Evolutionary conservation across 92 coral and sea anemone species (phyloP).

Genomic region (Nematostella vectensis): DNA sequence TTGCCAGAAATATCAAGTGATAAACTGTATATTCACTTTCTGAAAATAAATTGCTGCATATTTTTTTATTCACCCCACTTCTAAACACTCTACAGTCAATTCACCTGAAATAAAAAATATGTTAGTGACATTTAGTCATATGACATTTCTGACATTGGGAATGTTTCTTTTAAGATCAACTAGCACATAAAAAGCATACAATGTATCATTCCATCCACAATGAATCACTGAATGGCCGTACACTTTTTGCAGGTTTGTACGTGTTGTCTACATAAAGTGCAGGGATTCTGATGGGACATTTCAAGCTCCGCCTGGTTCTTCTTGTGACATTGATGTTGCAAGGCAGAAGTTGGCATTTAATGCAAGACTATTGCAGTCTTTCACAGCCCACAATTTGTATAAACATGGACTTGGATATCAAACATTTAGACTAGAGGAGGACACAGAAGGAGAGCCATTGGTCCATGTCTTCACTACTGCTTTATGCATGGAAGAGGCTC

Average conservation of each 20-base stretch:
- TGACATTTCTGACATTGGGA: too few relatives aligned
- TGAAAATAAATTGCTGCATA: too few relatives aligned
- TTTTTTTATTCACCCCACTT: too few relatives aligned
- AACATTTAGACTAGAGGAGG: slow-evolving; percentile 76
- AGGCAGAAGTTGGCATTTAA: slow-evolving; percentile 63
- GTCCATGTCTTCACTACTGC: slow-evolving; percentile 70
- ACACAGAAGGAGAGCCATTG: slow-evolving; percentile 54
- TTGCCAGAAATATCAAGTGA: too few relatives aligned
- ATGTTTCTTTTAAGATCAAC: too few relatives aligned
- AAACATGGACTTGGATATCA: slow-evolving; percentile 82
- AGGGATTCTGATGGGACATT: slow-evolving; percentile 84
- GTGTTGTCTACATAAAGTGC: slow-evolving; percentile 81
- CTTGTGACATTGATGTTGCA: slow-evolving; percentile 56
- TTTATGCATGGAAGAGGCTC: slow-evolving; percentile 63
- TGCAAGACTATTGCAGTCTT: slow-evolving; percentile 79
- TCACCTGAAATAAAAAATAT: too few relatives aligned
- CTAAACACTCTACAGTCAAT: too few relatives aligned
- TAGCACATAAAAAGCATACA: too few relatives aligned
- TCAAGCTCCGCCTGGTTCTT: slow-evolving; percentile 63
- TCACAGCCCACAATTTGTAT: slow-evolving; percentile 77
- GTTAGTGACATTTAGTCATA: too few relatives aligned
- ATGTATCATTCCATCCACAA: too few relatives aligned
- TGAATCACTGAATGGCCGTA: too few relatives aligned
- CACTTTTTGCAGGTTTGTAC: slow-evolving; percentile 51
- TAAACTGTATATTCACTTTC: too few relatives aligned